A percentile compares a stretch with the other conserved stretches of the same genome.
Evolutionary conservation across 2,797 vertebrate genomes (phyloP).

Genomic region (Sebastes iracundus): DNA sequence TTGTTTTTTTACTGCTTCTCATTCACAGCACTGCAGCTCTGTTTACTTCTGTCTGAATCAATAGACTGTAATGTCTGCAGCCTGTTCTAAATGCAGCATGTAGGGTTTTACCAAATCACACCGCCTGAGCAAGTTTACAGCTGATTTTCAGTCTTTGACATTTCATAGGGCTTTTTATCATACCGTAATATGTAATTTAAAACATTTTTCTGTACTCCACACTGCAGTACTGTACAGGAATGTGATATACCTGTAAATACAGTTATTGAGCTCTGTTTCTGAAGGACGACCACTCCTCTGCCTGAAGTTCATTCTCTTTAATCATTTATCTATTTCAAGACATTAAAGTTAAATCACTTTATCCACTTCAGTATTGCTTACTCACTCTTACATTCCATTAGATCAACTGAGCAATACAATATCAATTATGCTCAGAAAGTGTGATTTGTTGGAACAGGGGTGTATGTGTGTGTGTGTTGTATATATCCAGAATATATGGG

Average conservation of each 20-base stretch:
- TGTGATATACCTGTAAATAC: constrained; percentile 15
- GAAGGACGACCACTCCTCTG: constrained; percentile 6
- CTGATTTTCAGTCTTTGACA: constrained; percentile 1
- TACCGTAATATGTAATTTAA: neutral
- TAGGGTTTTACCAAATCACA: neutral
- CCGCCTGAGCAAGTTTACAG: neutral
- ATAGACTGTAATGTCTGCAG: constrained; percentile 2
- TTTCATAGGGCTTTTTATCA: neutral
- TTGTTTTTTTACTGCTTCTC: neutral
- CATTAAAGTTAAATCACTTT: constrained; percentile 40
- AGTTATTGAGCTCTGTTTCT: constrained; percentile 11
- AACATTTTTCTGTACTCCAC: neutral
- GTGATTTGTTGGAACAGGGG: constrained; percentile 19
- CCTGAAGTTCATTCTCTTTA: constrained; percentile 27
- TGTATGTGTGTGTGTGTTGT: neutral
- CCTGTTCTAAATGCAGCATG: neutral
- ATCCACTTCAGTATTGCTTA: constrained; percentile 34
- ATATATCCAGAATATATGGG: neutral
- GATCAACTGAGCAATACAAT: constrained; percentile 49
- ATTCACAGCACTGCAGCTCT: constrained; percentile 11
- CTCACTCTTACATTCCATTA: constrained; percentile 47
- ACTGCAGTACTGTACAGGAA: neutral
- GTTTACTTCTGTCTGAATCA: constrained; percentile 2
- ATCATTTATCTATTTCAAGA: constrained; percentile 48
- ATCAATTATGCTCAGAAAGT: constrained; percentile 29